Conservation (phyloP, 2,888 invertebrate genomes). For the Erebia aethiops region DNA sequence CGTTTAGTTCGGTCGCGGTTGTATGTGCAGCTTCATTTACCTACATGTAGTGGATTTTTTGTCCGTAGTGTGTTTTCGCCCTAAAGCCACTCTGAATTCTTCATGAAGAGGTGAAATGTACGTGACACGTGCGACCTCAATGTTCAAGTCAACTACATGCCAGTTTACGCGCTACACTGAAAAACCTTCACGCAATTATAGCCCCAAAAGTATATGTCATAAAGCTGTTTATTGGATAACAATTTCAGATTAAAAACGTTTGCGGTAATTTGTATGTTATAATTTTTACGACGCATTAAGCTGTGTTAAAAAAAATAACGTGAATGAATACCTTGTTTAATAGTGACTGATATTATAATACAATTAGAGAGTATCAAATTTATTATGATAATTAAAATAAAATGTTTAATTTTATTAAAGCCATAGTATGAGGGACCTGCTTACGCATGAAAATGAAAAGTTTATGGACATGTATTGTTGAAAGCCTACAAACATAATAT, state of each 20-base stretch:
- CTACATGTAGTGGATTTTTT: too few relatives aligned
- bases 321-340: constrained; percentile 7
- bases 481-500: not conserved
- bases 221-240: not conserved
- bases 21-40: too few relatives aligned
- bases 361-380: not conserved
- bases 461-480: not conserved
- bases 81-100: constrained; percentile 17
- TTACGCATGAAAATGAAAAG: constrained; percentile 6
- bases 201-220: not conserved
- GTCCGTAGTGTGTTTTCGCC: too few relatives aligned
- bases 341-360: constrained; percentile 12
- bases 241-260: not conserved
- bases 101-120: constrained; percentile 23
- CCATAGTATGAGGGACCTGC: not conserved
- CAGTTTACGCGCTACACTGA: not conserved
- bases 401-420: not conserved
- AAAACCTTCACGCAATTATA: constrained; percentile 5
- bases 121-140: constrained; percentile 20
- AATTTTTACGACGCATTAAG: not conserved
- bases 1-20: too few relatives aligned
- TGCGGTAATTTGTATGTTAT: not conserved
- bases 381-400: not conserved
- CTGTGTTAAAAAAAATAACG: not conserved
- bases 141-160: constrained; percentile 6